phyloP scores from a whole-genome alignment of 2,113 vertebrate genomes.

The Hyperopisus bebe region DNA sequence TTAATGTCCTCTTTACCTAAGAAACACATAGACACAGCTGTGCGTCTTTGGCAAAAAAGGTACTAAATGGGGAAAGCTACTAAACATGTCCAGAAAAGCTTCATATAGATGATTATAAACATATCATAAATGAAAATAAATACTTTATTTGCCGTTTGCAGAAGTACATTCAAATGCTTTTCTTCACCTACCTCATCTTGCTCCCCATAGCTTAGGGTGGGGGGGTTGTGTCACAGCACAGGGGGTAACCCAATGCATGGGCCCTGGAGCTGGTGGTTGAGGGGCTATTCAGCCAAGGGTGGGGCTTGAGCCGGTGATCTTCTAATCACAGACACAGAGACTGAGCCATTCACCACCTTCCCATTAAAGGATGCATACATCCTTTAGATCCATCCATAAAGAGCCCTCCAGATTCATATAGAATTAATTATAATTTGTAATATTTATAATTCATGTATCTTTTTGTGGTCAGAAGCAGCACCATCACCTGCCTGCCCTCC shows the following conservation, averaged over 20 bases:
- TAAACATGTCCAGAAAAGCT: background rate
- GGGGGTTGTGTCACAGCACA: too few relatives aligned
- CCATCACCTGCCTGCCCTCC: background rate
- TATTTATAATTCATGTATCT: too few relatives aligned
- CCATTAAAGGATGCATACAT: background rate
- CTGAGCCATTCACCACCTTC: background rate
- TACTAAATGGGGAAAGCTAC: too few relatives aligned
- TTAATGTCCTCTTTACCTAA: background rate
- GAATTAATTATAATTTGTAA: background rate
- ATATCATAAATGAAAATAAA: too few relatives aligned
- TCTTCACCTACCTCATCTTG: background rate
- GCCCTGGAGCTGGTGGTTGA: too few relatives aligned
- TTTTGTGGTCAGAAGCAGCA: background rate
- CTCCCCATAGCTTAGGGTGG: background rate
- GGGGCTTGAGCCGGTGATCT: too few relatives aligned
- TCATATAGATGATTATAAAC: background rate
- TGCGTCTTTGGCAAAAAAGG: background rate
- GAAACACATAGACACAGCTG: background rate
- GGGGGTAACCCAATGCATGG: too few relatives aligned
- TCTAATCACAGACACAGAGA: too few relatives aligned
- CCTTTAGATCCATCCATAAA: background rate
- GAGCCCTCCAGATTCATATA: background rate
- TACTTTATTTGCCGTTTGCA: too few relatives aligned
- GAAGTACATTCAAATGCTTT: background rate
- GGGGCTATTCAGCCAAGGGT: too few relatives aligned